phyloP scores from a whole-genome alignment of 2,113 vertebrate species.

The human (Homo sapiens) region GRCh38 chr2:75939501-75940000 shows the following conservation, averaged over 20 bases:
- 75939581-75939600: conserved; percentile 1
- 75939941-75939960: background rate
- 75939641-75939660: background rate
- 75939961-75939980: background rate
- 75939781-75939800: background rate
- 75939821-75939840: background rate
- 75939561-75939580: background rate
- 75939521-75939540: background rate
- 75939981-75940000: background rate
- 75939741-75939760: background rate
- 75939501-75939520: background rate
- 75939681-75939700: conserved; percentile 13
- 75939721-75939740: background rate
- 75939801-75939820: background rate
- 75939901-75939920: background rate
- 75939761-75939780: conserved; percentile 20
- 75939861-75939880: background rate
- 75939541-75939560: background rate
- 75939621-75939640: background rate
- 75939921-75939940: conserved; percentile 11
- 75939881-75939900: background rate
- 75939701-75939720: background rate
- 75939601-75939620: background rate
- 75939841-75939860: background rate
- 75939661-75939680: background rate